Percentiles rank a stretch among this genome's conserved stretches.
phyloP scores from a whole-genome alignment of 2,797 vertebrate genomes.

The Sphaeramia orbicularis region DNA sequence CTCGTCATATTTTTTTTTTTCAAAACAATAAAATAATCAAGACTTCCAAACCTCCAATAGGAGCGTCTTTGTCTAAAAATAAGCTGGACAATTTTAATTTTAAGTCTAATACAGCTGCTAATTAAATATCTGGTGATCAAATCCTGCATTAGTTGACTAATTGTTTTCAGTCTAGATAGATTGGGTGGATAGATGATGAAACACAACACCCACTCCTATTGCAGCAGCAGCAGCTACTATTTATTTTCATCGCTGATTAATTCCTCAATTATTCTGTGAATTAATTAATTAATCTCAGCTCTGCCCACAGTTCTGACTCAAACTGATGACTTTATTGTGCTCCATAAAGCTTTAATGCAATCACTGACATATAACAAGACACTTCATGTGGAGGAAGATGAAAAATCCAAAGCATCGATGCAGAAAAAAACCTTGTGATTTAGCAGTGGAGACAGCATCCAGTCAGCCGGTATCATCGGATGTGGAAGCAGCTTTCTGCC shows the following conservation, averaged over 20 bases:
- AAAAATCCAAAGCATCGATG: not conserved
- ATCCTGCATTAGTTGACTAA: conserved; percentile 5
- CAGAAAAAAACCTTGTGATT: conserved; percentile 27
- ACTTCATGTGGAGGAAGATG: not conserved
- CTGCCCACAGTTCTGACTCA: not conserved
- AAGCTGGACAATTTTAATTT: not conserved
- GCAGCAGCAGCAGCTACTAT: not conserved
- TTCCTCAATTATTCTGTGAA: conserved; percentile 10
- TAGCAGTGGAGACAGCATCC: conserved; percentile 24
- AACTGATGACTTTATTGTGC: not conserved
- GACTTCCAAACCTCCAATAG: too few species aligned
- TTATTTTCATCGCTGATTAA: not conserved
- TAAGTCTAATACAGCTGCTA: conserved; percentile 8
- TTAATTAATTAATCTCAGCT: conserved; percentile 9
- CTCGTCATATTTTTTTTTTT: too few species aligned
- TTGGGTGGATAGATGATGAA: not conserved
- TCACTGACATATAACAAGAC: not conserved
- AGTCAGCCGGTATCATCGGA: conserved; percentile 24
- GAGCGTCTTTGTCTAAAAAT: not conserved
- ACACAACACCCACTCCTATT: conserved; percentile 5
- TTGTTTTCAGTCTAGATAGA: not conserved
- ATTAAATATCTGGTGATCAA: not conserved
- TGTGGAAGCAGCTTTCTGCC: conserved; percentile 14
- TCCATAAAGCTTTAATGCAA: not conserved
- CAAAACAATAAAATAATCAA: too few species aligned